phyloP scores from a whole-genome alignment of 2,888 invertebrate species.

The Bellardia bayeri region DNA sequence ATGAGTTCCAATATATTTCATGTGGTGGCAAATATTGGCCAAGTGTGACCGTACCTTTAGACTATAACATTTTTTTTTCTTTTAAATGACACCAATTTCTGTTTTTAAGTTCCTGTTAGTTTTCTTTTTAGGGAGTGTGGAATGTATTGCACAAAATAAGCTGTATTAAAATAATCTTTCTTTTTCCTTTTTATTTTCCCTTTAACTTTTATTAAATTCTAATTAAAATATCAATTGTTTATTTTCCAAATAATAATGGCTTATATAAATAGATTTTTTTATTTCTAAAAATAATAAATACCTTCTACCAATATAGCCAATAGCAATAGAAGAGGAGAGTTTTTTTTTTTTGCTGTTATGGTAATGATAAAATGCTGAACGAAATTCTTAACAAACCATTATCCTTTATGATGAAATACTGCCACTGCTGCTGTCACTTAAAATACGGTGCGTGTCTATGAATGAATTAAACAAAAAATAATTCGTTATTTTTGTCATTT shows the following conservation, averaged over 20 bases:
- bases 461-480: conserved; percentile 68
- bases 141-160: no score
- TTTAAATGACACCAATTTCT: no score
- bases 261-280: conserved; percentile 57
- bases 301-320: conserved; percentile 29
- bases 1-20: no score
- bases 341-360: conserved; percentile 11
- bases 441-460: conserved; percentile 69
- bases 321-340: conserved; percentile 1
- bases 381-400: conserved; percentile 54
- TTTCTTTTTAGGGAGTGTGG: no score
- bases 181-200: not conserved
- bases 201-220: conserved; percentile 27
- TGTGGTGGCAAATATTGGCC: no score
- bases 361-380: conserved; percentile 49
- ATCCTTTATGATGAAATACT: conserved; percentile 65
- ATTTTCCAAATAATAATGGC: conserved; percentile 49
- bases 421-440: conserved; percentile 19
- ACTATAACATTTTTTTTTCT: no score
- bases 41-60: no score
- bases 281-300: conserved; percentile 15
- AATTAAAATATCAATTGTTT: conserved; percentile 67
- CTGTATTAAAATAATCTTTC: not conserved
- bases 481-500: not conserved
- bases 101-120: no score